These are phyloP conservation scores for Reticulitermes speratus DNA, from an alignment of 1,140 invertebrate species.

Conservation along the genomic window DNA sequence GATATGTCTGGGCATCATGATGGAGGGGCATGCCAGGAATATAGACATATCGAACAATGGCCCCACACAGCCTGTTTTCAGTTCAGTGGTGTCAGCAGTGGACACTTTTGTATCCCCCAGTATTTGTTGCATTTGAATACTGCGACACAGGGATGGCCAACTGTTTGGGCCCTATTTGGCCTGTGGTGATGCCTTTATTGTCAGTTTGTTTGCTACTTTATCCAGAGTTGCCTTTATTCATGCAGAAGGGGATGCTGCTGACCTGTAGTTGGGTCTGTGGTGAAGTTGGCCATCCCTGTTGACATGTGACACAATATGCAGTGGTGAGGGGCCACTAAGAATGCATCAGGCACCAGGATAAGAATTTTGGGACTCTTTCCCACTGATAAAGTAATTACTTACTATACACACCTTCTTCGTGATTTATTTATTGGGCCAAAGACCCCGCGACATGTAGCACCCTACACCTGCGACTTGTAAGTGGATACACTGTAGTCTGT, in stretches of 20 bases:
- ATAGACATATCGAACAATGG: constrained; percentile 44
- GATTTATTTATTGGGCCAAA: neutral
- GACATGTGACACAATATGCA: neutral
- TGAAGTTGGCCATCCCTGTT: neutral
- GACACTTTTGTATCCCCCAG: neutral
- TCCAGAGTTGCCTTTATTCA: constrained; percentile 11
- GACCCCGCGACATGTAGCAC: neutral
- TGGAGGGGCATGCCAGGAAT: too few species aligned
- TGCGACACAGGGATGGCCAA: neutral
- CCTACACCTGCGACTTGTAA: neutral
- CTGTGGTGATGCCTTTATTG: neutral
- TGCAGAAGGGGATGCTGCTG: too few species aligned
- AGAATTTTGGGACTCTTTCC: neutral
- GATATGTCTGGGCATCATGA: constrained; percentile 44
- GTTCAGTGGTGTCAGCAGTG: neutral
- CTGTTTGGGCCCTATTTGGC: neutral
- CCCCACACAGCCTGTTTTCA: neutral
- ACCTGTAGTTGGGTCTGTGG: neutral
- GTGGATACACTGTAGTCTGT: neutral
- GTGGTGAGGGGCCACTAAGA: too few species aligned
- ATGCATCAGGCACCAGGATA: neutral
- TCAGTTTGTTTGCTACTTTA: neutral
- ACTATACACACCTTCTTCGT: neutral
- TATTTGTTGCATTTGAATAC: constrained; percentile 38
- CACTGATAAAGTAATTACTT: neutral